These are phyloP conservation scores for Piaya cayana DNA, from an alignment of 2,113 vertebrate species.

Conservation along the genomic window DNA sequence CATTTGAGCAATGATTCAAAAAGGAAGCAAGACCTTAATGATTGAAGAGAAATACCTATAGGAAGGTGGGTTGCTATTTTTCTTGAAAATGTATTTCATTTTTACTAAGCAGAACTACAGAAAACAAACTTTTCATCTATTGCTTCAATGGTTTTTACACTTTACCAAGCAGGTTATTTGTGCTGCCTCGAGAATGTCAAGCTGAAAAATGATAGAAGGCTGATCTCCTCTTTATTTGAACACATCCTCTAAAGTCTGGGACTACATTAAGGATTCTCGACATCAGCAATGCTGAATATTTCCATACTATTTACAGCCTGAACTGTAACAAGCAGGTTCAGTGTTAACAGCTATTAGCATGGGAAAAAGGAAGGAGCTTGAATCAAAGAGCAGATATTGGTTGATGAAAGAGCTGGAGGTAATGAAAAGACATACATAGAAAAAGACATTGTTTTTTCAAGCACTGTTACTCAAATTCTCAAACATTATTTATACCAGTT, in stretches of 20 bases:
- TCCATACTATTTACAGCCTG: slow-evolving; percentile 21
- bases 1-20: neutral
- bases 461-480: neutral
- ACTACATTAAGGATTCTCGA: neutral
- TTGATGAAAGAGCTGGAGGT: slow-evolving; percentile 28
- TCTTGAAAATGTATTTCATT: neutral
- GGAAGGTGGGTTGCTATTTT: neutral
- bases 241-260: neutral
- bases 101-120: neutral
- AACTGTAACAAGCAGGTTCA: neutral
- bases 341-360: slow-evolving; percentile 41
- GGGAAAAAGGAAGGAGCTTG: neutral
- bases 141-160: neutral
- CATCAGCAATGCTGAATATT: neutral
- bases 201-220: neutral
- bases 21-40: neutral
- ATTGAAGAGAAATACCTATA: neutral
- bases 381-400: slow-evolving; percentile 37
- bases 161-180: neutral
- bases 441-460: neutral
- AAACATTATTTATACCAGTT: neutral
- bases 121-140: slow-evolving; percentile 11
- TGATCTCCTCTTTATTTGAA: neutral
- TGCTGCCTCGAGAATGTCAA: neutral
- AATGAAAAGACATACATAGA: slow-evolving; percentile 16